Base-by-base conservation (phyloP, 2,113 vertebrate genomes). In the Rhinolophus ferrumequinum region DNA sequence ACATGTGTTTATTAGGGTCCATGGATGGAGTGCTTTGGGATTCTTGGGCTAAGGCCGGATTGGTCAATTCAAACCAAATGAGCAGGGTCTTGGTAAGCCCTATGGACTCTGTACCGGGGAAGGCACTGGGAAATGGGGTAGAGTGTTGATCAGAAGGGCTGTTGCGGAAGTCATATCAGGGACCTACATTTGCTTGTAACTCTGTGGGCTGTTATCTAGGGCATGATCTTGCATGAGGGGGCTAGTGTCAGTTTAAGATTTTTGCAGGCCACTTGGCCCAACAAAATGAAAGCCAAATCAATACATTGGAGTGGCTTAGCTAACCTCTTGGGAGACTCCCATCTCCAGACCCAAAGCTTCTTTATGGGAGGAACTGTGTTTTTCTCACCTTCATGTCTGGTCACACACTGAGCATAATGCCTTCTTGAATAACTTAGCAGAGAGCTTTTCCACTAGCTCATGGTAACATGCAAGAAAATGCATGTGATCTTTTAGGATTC, bases 401-500 rank as follows among this genome's bases (percentile, higher is more conserved):
- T 58, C 67, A 80, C 67, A 87, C n/a, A 44, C 62, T 2, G 12
- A 90, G n/a, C 24, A 33, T 18, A 33, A 50, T 38, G 5, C 26
- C 52, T 69, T 75, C 52, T 67, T 26, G 14, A 54, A 5, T 44
- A 52, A 19, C 19, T 47, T 44, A 81, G 44, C 10, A 66, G 54
- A 70, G 28, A 26, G 1, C n/a, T 70, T 88, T 56, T 92, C 30
- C 72, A 72, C 24, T 64, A 58, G 11, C 19, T 86, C 54, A 30
- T 88, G 30, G 14, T 22, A 3, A 84, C 93, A 56, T 73, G 14
- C 16, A 72, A 88, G 56, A 50, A 95, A 52, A 67, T 83, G 30
- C 73, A 88, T 62, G 47, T 85, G 5, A 73, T 86, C 35, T 95
- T 88, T 86, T 35, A 67, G 24, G 19, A 30, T 69, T 97, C 30